These are phyloP conservation scores for Odocoileus virginianus DNA, from an alignment of 2,113 vertebrate species.

Conservation along the genomic window DNA sequence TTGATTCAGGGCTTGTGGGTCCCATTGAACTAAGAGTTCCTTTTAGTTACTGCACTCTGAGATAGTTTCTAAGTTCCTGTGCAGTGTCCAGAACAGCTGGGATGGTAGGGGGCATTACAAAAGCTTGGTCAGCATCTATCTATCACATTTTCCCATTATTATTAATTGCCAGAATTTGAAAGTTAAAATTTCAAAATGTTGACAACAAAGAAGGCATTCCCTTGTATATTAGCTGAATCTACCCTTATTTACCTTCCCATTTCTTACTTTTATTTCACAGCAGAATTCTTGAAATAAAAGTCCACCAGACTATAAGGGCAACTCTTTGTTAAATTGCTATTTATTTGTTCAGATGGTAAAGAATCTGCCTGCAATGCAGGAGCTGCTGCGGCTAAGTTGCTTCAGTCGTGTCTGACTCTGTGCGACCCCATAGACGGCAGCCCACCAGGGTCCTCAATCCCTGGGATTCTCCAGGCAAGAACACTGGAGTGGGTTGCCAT, in stretches of 20 bases:
- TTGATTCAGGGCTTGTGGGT: not conserved
- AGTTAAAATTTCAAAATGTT: not conserved
- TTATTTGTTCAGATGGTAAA: not conserved
- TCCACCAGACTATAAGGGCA: not conserved
- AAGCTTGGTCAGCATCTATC: not conserved
- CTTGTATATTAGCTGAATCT: not conserved
- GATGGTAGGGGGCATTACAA: not conserved
- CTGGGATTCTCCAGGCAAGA: too few relatives aligned
- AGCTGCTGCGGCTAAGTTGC: not conserved
- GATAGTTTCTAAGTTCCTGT: not conserved
- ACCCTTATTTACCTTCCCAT: not conserved
- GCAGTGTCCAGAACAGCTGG: accelerated
- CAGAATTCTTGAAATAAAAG: not conserved
- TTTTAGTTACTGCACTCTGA: not conserved
- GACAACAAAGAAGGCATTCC: not conserved
- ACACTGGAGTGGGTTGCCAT: too few relatives aligned
- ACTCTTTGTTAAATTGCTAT: not conserved
- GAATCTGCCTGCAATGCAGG: not conserved
- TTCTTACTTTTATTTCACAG: not conserved
- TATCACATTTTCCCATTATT: not conserved
- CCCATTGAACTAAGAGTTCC: not conserved
- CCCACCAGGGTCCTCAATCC: too few relatives aligned
- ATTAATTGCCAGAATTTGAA: not conserved
- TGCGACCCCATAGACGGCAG: too few relatives aligned
- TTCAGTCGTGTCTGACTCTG: too few relatives aligned